Percentiles rank a stretch among this genome's conserved stretches.
Evolutionary conservation across 1,140 invertebrate genomes (phyloP).

Genomic region (Bactericera cockerelli): DNA sequence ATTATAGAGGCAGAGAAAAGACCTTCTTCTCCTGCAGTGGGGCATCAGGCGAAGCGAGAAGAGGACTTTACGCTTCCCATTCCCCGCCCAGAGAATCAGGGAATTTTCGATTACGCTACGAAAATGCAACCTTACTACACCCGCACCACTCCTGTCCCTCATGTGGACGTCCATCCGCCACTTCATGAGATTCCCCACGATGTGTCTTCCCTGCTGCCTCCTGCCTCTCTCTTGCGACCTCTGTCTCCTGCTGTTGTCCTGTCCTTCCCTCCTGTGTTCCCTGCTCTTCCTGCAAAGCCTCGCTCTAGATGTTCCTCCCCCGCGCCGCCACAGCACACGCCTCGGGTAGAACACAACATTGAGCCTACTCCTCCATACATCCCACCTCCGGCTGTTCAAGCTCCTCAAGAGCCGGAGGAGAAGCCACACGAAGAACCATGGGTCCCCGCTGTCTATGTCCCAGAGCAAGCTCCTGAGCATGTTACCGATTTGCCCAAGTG

Average conservation of each 20-base stretch:
- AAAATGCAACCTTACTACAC: background rate
- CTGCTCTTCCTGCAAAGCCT: conserved; percentile 8
- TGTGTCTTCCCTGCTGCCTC: conserved; percentile 16
- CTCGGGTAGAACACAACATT: background rate
- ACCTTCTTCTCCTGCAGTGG: background rate
- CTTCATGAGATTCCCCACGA: conserved; percentile 14
- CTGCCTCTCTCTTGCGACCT: conserved; percentile 15
- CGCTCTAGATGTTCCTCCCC: background rate
- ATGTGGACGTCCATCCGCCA: background rate
- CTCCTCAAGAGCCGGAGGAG: background rate
- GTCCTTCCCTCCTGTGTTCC: conserved; percentile 22
- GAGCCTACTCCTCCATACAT: background rate
- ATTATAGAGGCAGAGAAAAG: background rate
- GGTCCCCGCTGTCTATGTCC: background rate
- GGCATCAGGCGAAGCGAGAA: background rate
- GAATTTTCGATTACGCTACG: background rate
- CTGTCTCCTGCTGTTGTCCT: conserved; percentile 19
- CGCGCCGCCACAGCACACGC: background rate
- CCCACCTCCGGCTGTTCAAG: background rate
- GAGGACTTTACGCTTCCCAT: background rate
- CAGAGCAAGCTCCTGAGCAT: background rate
- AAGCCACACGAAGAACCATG: background rate
- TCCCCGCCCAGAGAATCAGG: background rate
- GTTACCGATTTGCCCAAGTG: conserved; percentile 8
- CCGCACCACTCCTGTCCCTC: background rate